Base-by-base conservation (phyloP, 2,797 vertebrate genomes). In the Catharus ustulatus region DNA sequence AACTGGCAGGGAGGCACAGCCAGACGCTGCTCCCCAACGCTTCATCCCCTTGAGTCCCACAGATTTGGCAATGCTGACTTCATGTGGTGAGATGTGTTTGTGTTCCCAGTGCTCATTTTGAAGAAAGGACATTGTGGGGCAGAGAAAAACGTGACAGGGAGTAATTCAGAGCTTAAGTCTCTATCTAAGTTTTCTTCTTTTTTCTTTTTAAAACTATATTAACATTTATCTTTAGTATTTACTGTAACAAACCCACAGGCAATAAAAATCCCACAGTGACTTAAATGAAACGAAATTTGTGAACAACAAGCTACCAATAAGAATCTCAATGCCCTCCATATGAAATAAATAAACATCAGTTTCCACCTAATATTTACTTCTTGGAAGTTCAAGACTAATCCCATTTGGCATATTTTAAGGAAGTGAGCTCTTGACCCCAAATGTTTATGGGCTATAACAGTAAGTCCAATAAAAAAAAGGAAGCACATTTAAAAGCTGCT, bases 371-470 rank as follows among this genome's bases (percentile, higher is more conserved):
- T 93, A 94, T 54, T 82, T 87, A 79, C 61, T 87, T 89, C 55
- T 87, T 76, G 48, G 52, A 90, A 87, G 57, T 84, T 88, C 84
- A 74, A 74, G 84, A 79, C 34, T 87, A 94, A 94, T 92, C 67
- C 86, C 74, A 67, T 57, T 90, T 84, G 90, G 67, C 75, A 32
- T 92, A 77, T 89, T 95, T 89, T 87, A 74, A 89, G 82, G 81
- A 96, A 91, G 57, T 68, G 66, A 95, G 94, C 62, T 94, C 89
- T 93, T 95, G 91, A 94, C 69, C 95, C 62, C 69, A 75, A 85
- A 87, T 62, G 54, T 94, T 96, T 95, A 94, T 84, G 58, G 76
- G 58, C 66, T 90, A 63, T 86, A 92, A 77, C 75, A 87, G 68
- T 72, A 88, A 86, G 49, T 58, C 73, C 15, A 90, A 72, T 89